Percentiles rank a stretch among this genome's conserved stretches.
phyloP scores from a whole-genome alignment of 2,797 vertebrate genomes.

The Heliangelus exortis region DNA sequence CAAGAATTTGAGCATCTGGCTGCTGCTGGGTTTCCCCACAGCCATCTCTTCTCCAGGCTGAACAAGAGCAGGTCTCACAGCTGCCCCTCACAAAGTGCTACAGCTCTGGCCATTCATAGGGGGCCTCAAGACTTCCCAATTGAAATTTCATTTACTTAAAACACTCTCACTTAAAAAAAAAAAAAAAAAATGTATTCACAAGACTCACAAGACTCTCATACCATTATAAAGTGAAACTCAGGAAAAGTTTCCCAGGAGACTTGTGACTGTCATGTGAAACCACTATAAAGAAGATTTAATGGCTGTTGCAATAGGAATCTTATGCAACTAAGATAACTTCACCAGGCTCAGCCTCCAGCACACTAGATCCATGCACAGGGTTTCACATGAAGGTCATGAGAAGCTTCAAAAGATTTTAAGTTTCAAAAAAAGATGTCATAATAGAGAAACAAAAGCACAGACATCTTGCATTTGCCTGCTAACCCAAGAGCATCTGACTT shows the following conservation, averaged over 20 bases:
- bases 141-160: not conserved
- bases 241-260: not conserved
- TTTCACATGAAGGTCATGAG: conserved; percentile 51
- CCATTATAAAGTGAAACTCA: not conserved
- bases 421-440: not conserved
- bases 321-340: not conserved
- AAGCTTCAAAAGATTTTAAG: not conserved
- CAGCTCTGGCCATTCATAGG: not conserved
- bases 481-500: not conserved
- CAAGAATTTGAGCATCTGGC: not conserved
- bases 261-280: conserved; percentile 53
- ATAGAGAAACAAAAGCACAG: not conserved
- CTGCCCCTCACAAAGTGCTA: not conserved
- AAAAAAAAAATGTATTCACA: conserved; percentile 8
- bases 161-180: not conserved
- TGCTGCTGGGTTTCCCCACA: not conserved
- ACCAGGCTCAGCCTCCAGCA: conserved; percentile 4
- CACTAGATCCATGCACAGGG: not conserved
- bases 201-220: conserved; percentile 40
- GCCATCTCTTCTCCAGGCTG: not conserved
- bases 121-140: not conserved
- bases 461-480: not conserved
- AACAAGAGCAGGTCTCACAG: not conserved
- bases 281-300: not conserved
- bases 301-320: not conserved